These are phyloP conservation scores for Cheiracanthium punctorium DNA, from an alignment of 2,888 invertebrate genomes.

Conservation along the genomic window DNA sequence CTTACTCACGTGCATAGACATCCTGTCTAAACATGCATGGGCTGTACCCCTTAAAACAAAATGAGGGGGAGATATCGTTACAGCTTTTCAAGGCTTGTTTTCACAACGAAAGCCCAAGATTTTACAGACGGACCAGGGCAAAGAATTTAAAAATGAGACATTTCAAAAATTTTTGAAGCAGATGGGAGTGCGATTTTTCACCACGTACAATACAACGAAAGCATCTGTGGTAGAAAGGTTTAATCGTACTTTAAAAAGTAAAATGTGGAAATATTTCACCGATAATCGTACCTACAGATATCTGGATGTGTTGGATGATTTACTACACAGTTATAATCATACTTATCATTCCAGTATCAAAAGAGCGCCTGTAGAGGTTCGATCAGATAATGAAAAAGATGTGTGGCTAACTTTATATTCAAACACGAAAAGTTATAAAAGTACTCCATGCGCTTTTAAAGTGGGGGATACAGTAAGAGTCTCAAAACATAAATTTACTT, in stretches of 20 bases:
- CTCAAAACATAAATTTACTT: constrained; percentile 2
- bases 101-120: constrained; percentile 56
- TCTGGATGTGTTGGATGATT: constrained; percentile 17
- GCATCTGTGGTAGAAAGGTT: constrained; percentile 74
- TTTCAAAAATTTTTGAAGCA: constrained; percentile 63
- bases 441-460: neutral
- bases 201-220: constrained; percentile 73
- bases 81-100: constrained; percentile 69
- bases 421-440: neutral
- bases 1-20: constrained; percentile 73
- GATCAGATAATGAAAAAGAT: constrained; percentile 2
- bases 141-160: constrained; percentile 71
- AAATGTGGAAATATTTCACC: constrained; percentile 47
- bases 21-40: constrained; percentile 73
- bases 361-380: constrained; percentile 23
- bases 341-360: constrained; percentile 33
- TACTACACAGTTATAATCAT: constrained; percentile 44
- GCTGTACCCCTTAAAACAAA: constrained; percentile 72
- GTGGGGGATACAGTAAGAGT: constrained; percentile 30
- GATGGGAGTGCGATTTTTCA: constrained; percentile 72
- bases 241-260: constrained; percentile 74
- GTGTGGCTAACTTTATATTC: constrained; percentile 22
- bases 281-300: constrained; percentile 7
- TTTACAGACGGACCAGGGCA: constrained; percentile 72
- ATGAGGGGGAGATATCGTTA: constrained; percentile 48